Base-by-base conservation (phyloP, 2,888 invertebrate species). In the Papilio protenor region DNA sequence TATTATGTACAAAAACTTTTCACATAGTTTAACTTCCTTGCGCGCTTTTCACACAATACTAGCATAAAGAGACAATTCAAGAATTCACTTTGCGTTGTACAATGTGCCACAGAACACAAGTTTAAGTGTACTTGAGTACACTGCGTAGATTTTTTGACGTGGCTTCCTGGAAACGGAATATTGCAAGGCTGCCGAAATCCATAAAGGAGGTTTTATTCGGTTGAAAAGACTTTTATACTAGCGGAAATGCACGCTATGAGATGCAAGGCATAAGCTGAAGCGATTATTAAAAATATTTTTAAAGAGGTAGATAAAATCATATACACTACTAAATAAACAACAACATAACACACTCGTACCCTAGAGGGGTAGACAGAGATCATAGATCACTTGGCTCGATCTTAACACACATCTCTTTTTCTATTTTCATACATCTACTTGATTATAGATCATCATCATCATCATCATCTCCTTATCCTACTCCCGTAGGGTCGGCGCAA, bases 171-270 rank as follows among this genome's bases (percentile, higher is more conserved):
- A 88, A 91, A 86, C 87, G 87, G 90, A 89, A 89, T 89, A 87
- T 86, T 86, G 87, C 86, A 88, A 87, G 86, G 90, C 91, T 90
- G 92, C 91, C 93, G 93, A 93, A 93, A 92, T 91, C 86, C 93
- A 92, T 92, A 92, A 94, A 92, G 85, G 84, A 80, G 81, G 83
- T 84, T 84, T 88, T 89, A 90, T 92, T 90, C 88, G 87, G 86
- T 80, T 84, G 85, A 82, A 84, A 80, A 73, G 76, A 64, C 77
- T 79, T 84, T 40, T 40, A 40, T 40, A 87, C 88, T 88, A 89
- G 88, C 89, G 91, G 91, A 90, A 91, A 91, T 89, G 87, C 84
- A 84, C 85, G 83, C 86, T 86, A 84, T 84, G 57, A 74, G 81
- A 75, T 70, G 79, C 79, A 73, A 81, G 84, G 86, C 75, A n/a